Evolutionary conservation across 1,140 invertebrate genomes (phyloP), one percentile per base, ranked within the genome.

Genomic region (Bombus turneri): DNA sequence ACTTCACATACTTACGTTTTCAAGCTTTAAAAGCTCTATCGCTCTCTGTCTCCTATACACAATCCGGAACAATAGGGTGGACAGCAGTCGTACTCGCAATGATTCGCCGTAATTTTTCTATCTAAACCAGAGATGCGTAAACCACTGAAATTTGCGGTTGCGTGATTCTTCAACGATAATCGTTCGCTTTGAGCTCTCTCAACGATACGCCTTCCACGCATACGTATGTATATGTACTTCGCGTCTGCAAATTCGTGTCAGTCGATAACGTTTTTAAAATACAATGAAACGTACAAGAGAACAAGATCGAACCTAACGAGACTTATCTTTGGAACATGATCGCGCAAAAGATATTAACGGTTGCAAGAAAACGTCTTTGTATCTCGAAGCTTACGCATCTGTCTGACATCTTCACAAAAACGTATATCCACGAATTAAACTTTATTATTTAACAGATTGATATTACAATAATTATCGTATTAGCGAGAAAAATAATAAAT

Each of bases 1-100:
- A 83, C 74, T 37, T 74, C 68, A 76, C 77, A 47, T 83, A 80
- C 78, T 90, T 89, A 85, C 43, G 75, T 90, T 90, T 90, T 90
- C 82, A 87, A 85, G 69, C 74, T 68, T 81, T 87, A 89, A 89
- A 90, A 89, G 86, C 85, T 81, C 88, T 80, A 86, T 86, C 78
- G 76, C 81, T 88, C 88, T 79, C 77, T n/a, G 31, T 64, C 64
- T 88, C 74, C 73, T 78, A 78, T 75, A 85, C 85, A 68, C 71
- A 15, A 39, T 25, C 10, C 22, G 53, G 75, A 86, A 89, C 88
- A 89, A 89, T 89, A 78, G 87, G 64, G n/a, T 71, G 80, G 85
- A 64, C 85, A 69, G 77, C 22, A 59, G 64, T 1, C 37, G 18
- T 39, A 47, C 71, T 64, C 47, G 34, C 57, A 53, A 83, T 62